A percentile compares a stretch with the other conserved stretches of the same genome.
Conservation (phyloP, 2,113 vertebrate genomes). For the Antechinus stuartii region DNA sequence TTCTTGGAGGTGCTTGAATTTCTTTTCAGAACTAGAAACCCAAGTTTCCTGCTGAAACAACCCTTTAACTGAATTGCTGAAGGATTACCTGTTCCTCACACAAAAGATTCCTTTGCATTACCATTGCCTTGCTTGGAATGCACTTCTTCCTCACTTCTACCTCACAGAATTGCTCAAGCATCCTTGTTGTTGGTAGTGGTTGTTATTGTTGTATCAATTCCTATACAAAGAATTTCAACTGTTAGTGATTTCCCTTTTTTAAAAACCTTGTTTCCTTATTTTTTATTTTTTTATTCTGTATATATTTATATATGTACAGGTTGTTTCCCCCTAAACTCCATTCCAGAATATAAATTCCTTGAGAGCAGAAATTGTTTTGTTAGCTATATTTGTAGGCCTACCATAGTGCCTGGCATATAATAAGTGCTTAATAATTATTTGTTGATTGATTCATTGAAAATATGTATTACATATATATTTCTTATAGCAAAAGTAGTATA, state of each 20-base stretch:
- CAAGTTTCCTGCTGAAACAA: background rate
- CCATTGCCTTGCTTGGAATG: background rate
- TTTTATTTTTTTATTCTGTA: background rate
- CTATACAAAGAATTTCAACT: background rate
- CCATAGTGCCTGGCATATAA: background rate
- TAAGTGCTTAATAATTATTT: background rate
- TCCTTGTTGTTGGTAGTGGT: too few species aligned
- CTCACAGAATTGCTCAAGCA: background rate
- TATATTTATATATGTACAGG: background rate
- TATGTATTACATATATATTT: background rate
- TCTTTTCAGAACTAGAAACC: background rate
- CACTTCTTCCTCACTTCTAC: background rate
- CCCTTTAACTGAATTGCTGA: constrained; percentile 20
- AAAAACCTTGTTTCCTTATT: background rate
- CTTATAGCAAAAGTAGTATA: background rate
- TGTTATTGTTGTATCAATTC: background rate
- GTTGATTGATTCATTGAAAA: background rate
- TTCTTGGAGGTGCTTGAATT: background rate
- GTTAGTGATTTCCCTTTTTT: background rate
- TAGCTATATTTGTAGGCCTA: background rate
- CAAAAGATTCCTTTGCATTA: background rate
- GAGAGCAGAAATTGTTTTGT: background rate
- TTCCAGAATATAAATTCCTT: background rate
- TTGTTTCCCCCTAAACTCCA: background rate
- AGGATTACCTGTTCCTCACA: constrained; percentile 9